A percentile compares a stretch with the other conserved stretches of the same genome.
phyloP scores from a whole-genome alignment of 2,888 invertebrate species.

The Zaprionus obscuricornis region DNA sequence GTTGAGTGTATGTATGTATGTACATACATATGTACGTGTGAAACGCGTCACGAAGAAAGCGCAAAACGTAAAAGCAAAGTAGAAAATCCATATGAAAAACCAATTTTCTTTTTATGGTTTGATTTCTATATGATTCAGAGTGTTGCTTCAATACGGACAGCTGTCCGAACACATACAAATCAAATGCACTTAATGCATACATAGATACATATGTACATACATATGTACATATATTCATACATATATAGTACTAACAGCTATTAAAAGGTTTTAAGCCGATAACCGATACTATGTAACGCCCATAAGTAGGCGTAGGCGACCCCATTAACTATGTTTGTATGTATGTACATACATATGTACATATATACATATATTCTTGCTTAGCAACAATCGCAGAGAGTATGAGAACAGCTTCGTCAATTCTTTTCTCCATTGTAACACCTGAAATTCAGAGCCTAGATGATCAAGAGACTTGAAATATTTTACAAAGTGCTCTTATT shows the following conservation, averaged over 20 bases:
- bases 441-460: too few species aligned
- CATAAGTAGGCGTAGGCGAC: too few species aligned
- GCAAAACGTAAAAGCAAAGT: conserved; percentile 38
- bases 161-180: conserved; percentile 45
- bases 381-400: too few species aligned
- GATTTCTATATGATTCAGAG: conserved; percentile 43
- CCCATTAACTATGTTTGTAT: not conserved
- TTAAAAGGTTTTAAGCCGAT: conserved; percentile 8
- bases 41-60: conserved; percentile 35
- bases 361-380: conserved; percentile 1
- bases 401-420: too few species aligned
- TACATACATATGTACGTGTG: conserved; percentile 18
- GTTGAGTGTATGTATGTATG: not conserved
- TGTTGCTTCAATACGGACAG: conserved; percentile 16
- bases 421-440: too few species aligned
- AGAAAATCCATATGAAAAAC: conserved; percentile 49
- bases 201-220: conserved; percentile 6
- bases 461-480: too few species aligned
- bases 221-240: conserved; percentile 45
- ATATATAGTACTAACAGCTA: conserved; percentile 16
- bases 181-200: too few species aligned
- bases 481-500: too few species aligned
- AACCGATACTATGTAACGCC: too few species aligned
- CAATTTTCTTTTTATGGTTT: conserved; percentile 62
- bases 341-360: not conserved